Evolutionary conservation across 2,113 vertebrate genomes (phyloP), one percentile per base, ranked within the genome.

Genomic region (Podocnemis expansa): DNA sequence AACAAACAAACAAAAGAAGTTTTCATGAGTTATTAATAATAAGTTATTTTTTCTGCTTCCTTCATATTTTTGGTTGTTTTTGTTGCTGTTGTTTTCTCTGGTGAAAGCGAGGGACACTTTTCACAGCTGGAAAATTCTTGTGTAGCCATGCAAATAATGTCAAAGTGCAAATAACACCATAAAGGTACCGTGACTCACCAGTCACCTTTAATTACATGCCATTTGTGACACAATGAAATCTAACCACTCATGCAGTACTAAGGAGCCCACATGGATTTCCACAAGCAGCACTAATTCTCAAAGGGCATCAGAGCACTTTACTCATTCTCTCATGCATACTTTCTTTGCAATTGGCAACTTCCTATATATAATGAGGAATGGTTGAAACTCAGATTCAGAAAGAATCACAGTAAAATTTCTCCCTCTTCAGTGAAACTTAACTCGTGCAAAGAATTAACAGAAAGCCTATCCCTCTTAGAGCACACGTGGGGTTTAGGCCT

Each of bases 231-330:
- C 82, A 83, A 79, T 81, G 13, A 93, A 60, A 5, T 10, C 70
- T 73, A 96, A 84, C 19, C 73, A 22, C 25, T 45, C 70, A 43
- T 93, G 78, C 80, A 90, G 9, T 80, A 55, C 78, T 95, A 91
- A 90, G 91, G 34, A 70, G 38, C 75, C 29, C 38, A 85, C 43
- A 52, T 76, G 34, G 51, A 2, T 85, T 93, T 94, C 93, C 31
- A 85, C 41, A 88, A 88, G 51, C n/a, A 87, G 24, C 29, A 93
- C 60, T 83, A 91, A 81, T 87, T 89, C 45, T 79, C 29, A 19
- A 29, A 70, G 47, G 78, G 3, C 24, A 78, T 5, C 10, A 51
- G n/a, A 81, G 92, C 63, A 1, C 9, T 89, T 49, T 75, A 3
- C 11, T 92, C 7, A 29, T 38, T 87, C 43, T 19, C 76, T 83